Base-by-base conservation (phyloP, 2,113 vertebrate genomes). In the Nothocercus julius region DNA sequence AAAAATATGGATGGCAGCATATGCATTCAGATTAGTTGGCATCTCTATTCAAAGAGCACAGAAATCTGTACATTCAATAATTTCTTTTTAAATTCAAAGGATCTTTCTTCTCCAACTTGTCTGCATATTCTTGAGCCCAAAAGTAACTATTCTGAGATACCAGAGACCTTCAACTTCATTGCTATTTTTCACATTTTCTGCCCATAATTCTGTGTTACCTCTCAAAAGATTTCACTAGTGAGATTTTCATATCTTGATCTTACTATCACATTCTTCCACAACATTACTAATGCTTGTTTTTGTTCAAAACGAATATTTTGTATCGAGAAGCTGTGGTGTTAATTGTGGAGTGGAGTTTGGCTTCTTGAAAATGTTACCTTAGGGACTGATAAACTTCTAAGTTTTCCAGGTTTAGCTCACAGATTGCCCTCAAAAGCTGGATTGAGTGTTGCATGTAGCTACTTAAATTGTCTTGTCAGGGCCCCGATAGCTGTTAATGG, bases 21-120 rank as follows among this genome's bases (percentile, higher is more conserved):
- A 90, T 49, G 92, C 66, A 95, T 93, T 92, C 81, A 93, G 90
- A 91, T 89, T 70, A 95, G 62, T 82, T 95, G 86, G 74, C 77
- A 91, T 36, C 36, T 91, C 86, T 87, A 58, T 89, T 96, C 69
- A 92, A 93, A 90, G 74, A 90, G 38, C 70, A 89, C 66, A 82
- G 47, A 93, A 82, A 76, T 73, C 40, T 85, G 6, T 49, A 44
- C 21, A 68, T 82, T 87, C 80, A 70, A 28, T 54, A 36, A 70
- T 86, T 86, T 82, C 62, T 54, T 47, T 90, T 87, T 82, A 79
- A 89, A 73, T 89, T 73, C 36, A 51, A 93, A 69, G n/a, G 75
- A 54, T 38, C 18, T 66, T 87, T 84, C 28, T 94, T 93, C 27
- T 16, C 72, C 38, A 28, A 28, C 12, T 88, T 79, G 32, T 76